Evolutionary conservation across 2,888 invertebrate genomes (phyloP).

Genomic region (Lepidochrysops patricia): DNA sequence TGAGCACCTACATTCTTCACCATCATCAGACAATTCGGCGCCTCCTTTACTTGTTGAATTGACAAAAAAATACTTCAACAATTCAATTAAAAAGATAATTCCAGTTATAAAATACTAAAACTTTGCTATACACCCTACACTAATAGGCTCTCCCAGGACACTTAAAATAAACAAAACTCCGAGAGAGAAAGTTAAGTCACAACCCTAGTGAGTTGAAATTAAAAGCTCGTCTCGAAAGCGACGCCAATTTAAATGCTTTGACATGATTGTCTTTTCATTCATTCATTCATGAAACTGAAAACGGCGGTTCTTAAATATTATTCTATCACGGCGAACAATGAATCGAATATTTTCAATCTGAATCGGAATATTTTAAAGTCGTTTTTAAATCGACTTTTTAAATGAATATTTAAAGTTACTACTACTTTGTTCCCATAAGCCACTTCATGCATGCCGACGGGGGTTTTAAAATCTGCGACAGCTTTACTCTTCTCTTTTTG

Average conservation of each 20-base stretch:
- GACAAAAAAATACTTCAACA: not conserved
- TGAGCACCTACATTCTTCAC: too few species aligned
- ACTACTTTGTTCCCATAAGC: too few species aligned
- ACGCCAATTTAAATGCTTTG: constrained; percentile 5
- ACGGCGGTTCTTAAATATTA: not conserved
- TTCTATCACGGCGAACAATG: not conserved
- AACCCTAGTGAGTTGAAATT: constrained; percentile 8
- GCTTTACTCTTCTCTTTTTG: too few species aligned
- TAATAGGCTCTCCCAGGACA: not conserved
- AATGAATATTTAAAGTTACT: not conserved
- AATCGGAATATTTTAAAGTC: not conserved
- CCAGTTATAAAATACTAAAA: not conserved
- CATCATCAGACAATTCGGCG: too few species aligned
- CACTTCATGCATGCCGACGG: too few species aligned
- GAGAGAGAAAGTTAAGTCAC: not conserved
- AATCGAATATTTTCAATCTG: not conserved
- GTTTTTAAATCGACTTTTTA: not conserved
- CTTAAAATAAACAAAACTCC: not conserved
- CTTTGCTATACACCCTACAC: not conserved
- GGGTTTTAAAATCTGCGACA: too few species aligned
- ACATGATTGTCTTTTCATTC: constrained; percentile 8
- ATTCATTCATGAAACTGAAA: constrained; percentile 8
- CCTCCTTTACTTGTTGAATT: too few species aligned
- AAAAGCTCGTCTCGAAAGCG: constrained; percentile 5
- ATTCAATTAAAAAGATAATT: not conserved